Evolutionary conservation across 1,140 invertebrate species (phyloP).

Genomic region (Zaprionus gabonicus): DNA sequence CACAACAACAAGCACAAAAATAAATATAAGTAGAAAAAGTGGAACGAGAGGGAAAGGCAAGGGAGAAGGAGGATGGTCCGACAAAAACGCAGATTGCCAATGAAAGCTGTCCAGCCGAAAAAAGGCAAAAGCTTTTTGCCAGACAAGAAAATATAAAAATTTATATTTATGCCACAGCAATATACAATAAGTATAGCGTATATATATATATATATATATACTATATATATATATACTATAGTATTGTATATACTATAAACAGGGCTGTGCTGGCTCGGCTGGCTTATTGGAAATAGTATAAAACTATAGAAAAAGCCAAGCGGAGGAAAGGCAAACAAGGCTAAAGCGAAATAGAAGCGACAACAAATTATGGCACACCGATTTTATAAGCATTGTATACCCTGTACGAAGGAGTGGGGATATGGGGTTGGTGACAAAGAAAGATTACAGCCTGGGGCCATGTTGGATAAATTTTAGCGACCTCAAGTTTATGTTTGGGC

Average conservation of each 20-base stretch:
- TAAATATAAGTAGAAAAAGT: conserved; percentile 20
- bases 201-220: conserved; percentile 26
- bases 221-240: no score
- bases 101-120: conserved; percentile 29
- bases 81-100: conserved; percentile 31
- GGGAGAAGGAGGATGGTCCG: background rate
- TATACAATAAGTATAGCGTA: conserved; percentile 15
- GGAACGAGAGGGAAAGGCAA: no score
- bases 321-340: conserved; percentile 3
- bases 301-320: conserved; percentile 45
- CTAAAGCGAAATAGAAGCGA: conserved; percentile 35
- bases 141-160: conserved; percentile 66
- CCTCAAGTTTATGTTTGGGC: conserved; percentile 5
- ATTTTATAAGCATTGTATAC: conserved; percentile 59
- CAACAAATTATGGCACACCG: conserved; percentile 71
- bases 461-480: background rate
- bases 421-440: background rate
- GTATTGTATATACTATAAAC: conserved; percentile 20
- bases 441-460: no score
- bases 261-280: conserved; percentile 3
- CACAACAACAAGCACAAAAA: conserved; percentile 15
- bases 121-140: conserved; percentile 58
- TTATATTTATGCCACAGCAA: conserved; percentile 62
- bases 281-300: conserved; percentile 53
- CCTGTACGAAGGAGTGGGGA: background rate